A percentile compares a stretch with the other conserved stretches of the same genome.
phyloP scores from a whole-genome alignment of 2,888 invertebrate genomes.

The Ornithoptera priamus region DNA sequence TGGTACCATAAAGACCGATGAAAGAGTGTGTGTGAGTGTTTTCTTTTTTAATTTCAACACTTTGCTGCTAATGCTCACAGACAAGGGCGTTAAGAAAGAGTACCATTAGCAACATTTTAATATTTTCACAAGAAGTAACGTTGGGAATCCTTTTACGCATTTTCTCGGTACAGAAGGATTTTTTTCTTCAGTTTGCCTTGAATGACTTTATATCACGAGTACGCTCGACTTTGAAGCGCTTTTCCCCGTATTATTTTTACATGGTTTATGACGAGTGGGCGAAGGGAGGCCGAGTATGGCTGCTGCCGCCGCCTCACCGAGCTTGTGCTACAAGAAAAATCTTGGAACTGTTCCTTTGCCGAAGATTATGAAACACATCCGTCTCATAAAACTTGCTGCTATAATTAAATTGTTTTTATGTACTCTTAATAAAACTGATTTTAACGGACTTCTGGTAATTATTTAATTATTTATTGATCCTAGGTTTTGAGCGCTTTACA shows the following conservation, averaged over 20 bases:
- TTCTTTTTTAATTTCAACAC: conserved; percentile 4
- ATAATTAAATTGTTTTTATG: too few species aligned
- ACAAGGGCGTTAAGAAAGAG: conserved; percentile 17
- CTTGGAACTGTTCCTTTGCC: conserved; percentile 1
- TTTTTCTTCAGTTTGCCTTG: conserved; percentile 37
- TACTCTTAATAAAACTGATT: too few species aligned
- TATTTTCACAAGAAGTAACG: conserved; percentile 30
- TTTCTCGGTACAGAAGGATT: conserved; percentile 35
- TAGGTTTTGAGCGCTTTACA: too few species aligned
- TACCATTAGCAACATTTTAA: conserved; percentile 32
- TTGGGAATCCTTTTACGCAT: conserved; percentile 36
- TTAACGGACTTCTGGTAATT: too few species aligned
- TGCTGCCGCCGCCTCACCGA: conserved; percentile 42
- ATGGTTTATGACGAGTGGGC: conserved; percentile 47
- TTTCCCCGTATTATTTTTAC: conserved; percentile 55
- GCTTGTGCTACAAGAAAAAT: conserved; percentile 33
- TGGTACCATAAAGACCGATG: not conserved
- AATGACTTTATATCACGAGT: conserved; percentile 43
- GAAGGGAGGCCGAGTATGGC: conserved; percentile 37
- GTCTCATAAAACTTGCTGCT: too few species aligned
- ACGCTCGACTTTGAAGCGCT: conserved; percentile 38
- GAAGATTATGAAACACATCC: not conserved
- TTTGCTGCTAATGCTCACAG: conserved; percentile 14
- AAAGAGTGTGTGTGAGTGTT: conserved; percentile 1
- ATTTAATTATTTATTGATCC: too few species aligned